Evolutionary conservation across 2,113 vertebrate species (phyloP), one percentile per base, ranked within the genome.

Genomic region (Oncorhynchus keta): DNA sequence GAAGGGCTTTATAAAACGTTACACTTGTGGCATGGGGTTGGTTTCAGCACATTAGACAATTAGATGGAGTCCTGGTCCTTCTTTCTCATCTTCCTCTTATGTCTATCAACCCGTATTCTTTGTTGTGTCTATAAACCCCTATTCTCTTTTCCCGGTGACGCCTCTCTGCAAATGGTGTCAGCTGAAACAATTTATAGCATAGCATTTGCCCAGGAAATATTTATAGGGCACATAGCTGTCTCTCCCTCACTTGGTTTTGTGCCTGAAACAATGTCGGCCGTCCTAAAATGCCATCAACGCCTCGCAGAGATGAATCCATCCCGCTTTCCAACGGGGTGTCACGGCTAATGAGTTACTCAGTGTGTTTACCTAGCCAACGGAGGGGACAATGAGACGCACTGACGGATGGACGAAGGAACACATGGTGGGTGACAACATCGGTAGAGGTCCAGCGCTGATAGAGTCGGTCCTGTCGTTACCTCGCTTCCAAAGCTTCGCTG

Each of bases 181-280:
- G 51, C 72, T 57, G 71, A 76, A 74, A 49, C 16, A 75, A 76
- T 83, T 82, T 81, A 85, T 81, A 77, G 78, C 12, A 3, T 79
- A n/a, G 67, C 22, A 66, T n/a, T 24, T 4, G 0, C 9, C 4
- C 2, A 32, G 6, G 26, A 74, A 22, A 16, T 45, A 62, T 77
- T 79, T 71, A 78, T 70, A 59, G 77, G 26, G 35, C 5, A 28
- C 22, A 18, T 49, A 28, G 73, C 61, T 71, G 30, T n/a, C 22
- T 71, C 49, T 35, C 48, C 3, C 32, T 18, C 14, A 9, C 62
- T 59, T 72, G 76, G 68, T 64, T 26, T 2, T 7, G 5, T 9
- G n/a, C 28, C 20, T 24, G 35, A 6, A 39, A 7, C 39, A 45
- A 45, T 45, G 39, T 45, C 9, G 39, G 39, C 2, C 3, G 4